Evolutionary conservation across 35 echinoderm and acorn worm genomes (phyloP).

Genomic region (Anneissia japonica): DNA sequence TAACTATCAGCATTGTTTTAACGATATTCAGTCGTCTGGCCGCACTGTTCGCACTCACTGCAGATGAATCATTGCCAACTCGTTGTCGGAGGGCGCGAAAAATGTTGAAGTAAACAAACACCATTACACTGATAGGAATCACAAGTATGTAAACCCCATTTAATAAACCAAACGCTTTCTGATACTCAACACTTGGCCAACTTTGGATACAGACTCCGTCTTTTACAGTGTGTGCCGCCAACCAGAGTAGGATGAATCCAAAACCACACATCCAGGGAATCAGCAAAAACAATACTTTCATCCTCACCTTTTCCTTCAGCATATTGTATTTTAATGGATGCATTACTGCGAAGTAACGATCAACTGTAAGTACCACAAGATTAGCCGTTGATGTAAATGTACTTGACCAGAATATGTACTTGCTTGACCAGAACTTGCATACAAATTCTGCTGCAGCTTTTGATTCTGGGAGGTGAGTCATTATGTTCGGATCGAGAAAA

Average conservation of each 20-base stretch:
- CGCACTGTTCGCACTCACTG: not conserved
- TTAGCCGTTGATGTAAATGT: conserved; percentile 75
- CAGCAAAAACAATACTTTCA: not conserved
- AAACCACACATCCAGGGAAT: not conserved
- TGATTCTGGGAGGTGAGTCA: not conserved
- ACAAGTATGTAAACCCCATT: not conserved
- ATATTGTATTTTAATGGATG: conserved; percentile 61
- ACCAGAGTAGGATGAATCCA: not conserved
- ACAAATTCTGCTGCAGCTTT: conserved; percentile 14
- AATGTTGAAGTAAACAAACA: not conserved
- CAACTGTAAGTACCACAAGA: conserved; percentile 63
- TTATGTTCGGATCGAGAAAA: not conserved
- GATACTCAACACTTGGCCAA: not conserved
- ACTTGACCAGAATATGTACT: conserved; percentile 77
- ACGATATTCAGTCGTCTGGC: conserved; percentile 9
- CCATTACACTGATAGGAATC: not conserved
- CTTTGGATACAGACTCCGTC: not conserved
- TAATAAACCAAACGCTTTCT: not conserved
- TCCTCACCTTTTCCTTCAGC: not conserved
- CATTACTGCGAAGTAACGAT: conserved; percentile 82
- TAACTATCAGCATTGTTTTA: conserved; percentile 43
- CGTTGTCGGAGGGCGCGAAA: not conserved
- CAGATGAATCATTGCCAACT: not conserved
- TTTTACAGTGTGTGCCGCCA: not conserved
- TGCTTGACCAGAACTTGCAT: conserved; percentile 78